Evolutionary conservation across 2,888 invertebrate species (phyloP), one percentile per base, ranked within the genome.

Genomic region (Bellardia bayeri): DNA sequence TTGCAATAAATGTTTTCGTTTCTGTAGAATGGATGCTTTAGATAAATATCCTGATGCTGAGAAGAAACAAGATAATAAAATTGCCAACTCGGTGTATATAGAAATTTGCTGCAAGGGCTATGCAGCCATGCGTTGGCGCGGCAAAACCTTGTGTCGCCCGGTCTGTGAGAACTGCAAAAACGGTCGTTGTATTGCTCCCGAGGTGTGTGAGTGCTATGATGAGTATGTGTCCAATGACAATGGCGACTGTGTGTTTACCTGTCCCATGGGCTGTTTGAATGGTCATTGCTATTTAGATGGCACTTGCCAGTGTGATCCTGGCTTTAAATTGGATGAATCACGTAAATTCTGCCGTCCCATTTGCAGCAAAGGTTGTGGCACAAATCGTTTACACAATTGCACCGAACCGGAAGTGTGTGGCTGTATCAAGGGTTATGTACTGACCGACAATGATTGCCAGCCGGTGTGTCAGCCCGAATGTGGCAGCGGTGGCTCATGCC

Each of bases 31-130:
- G 0, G 91, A 91, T 33, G 87, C 91, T 1, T 78, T 93, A 2
- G 79, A 91, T n/a, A 91, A 93, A 90, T 90, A 91, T 80, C 68
- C 90, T 33, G 78, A 89, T 37, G 89, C 91, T 2, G 89, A 88
- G 14, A 66, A 85, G 37, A 90, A 91, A 16, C 92, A 92, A 66
- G 74, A 88, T 37, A 92, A 93, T 54, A 86, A 96, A 1, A 93
- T 94, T 16, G 93, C 95, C 14, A 95, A 95, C 37, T 94, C 95
- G 81, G 95, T 95, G 89, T 94, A 95, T 74, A 95, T 96, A 90
- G 94, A 96, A 88, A 94, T 95, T 49, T 97, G 97, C 91, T 97
- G 97, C 91, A 94, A 95, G 0, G 97, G 97, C n/a, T 97, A 96
- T 85, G 88, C 81, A 16, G 82, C 91, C 13, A 89, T 90, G 13